These are phyloP conservation scores for Pristionchus maxplancki DNA, from an alignment of 2,888 invertebrate genomes.

Conservation along the genomic window DNA sequence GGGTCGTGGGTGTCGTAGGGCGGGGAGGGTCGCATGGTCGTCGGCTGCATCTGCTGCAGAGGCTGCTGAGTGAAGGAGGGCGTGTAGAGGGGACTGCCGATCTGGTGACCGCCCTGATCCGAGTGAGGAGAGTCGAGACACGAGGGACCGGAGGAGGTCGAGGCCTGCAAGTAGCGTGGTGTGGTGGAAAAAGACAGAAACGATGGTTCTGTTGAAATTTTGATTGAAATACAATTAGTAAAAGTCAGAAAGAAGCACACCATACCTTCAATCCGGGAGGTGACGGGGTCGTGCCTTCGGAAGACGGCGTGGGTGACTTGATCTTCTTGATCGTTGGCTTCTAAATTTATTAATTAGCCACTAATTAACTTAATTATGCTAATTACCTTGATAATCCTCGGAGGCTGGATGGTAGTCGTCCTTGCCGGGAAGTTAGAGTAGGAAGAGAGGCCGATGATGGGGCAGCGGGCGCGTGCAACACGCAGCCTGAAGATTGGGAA, in stretches of 20 bases:
- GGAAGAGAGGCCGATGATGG: not conserved
- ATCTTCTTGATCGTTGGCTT: not conserved
- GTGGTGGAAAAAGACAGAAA: not conserved
- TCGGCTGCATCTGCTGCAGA: not conserved
- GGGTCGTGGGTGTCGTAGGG: slow-evolving; percentile 40
- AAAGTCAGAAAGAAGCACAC: not conserved
- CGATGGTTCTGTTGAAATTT: not conserved
- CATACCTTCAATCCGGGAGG: slow-evolving; percentile 40
- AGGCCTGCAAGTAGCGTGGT: slow-evolving; percentile 11
- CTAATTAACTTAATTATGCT: not conserved
- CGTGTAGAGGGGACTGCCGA: slow-evolving; percentile 20
- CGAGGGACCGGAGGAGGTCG: not conserved
- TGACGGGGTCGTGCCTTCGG: slow-evolving; percentile 32
- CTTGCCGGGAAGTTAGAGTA: not conserved
- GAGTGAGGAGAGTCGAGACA: slow-evolving; percentile 36
- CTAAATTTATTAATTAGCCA: not conserved
- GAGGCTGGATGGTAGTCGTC: not conserved
- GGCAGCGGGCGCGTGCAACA: not conserved
- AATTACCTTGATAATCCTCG: not conserved
- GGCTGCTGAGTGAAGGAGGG: not conserved
- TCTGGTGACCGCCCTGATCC: slow-evolving; percentile 36
- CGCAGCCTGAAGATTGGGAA: not conserved
- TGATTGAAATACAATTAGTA: not conserved
- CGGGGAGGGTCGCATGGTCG: slow-evolving; percentile 39
- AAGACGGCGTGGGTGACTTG: slow-evolving; percentile 6